A percentile compares a stretch with the other conserved stretches of the same genome.
These are phyloP conservation scores for Eunapius fragilis DNA, from an alignment of 37 sponge, comb jelly and placozoan genomes.

Conservation along the genomic window DNA sequence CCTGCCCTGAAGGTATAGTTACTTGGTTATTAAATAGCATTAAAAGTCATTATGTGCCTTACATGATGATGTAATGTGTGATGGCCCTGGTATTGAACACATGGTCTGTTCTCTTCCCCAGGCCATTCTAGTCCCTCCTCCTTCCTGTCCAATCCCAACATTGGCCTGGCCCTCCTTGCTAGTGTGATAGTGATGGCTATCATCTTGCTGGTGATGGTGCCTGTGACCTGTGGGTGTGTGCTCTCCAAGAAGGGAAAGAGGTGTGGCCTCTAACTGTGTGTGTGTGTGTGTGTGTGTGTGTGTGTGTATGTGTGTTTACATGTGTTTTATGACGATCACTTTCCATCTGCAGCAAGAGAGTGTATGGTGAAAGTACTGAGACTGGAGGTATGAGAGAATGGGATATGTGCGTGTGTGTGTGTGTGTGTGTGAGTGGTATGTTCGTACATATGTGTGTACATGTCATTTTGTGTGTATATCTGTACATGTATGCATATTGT, in stretches of 20 bases:
- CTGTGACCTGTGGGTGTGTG: background rate
- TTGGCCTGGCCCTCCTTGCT: conserved; percentile 16
- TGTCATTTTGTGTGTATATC: background rate
- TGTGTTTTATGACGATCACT: background rate
- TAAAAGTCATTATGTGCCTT: background rate
- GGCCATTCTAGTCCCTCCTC: background rate
- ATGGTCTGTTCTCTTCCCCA: background rate
- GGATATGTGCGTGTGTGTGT: background rate
- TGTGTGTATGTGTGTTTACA: background rate
- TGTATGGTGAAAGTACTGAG: background rate
- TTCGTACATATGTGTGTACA: background rate
- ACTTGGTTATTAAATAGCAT: too few relatives aligned
- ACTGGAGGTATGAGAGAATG: background rate
- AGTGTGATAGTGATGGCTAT: conserved; percentile 6
- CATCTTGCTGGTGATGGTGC: background rate
- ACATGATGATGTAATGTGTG: background rate
- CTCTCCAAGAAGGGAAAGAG: background rate
- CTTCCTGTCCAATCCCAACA: conserved; percentile 32
- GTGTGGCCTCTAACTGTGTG: background rate
- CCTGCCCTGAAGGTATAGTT: background rate
- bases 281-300: background rate
- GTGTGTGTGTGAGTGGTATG: background rate
- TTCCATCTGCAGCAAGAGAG: background rate
- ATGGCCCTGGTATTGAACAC: background rate
- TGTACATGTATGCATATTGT: background rate